phyloP scores from a whole-genome alignment of 1,140 invertebrate species.

The Manduca sexta region DNA sequence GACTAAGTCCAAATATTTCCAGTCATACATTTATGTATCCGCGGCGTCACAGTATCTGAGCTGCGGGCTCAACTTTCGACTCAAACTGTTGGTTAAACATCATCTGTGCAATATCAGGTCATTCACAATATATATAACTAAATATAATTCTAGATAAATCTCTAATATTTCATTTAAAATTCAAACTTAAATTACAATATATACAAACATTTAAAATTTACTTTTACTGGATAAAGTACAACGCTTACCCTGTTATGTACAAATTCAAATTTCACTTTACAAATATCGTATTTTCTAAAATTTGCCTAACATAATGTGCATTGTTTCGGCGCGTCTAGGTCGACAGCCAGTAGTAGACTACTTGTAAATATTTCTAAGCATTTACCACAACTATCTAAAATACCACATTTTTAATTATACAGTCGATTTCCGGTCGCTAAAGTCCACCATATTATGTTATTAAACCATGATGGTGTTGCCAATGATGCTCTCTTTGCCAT shows the following conservation, averaged over 20 bases:
- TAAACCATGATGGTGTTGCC: constrained; percentile 64
- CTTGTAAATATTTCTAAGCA: no score
- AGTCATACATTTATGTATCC: no score
- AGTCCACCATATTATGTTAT: neutral
- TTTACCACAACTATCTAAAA: no score
- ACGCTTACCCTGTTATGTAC: constrained; percentile 51
- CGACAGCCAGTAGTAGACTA: neutral
- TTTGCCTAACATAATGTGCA: constrained; percentile 5
- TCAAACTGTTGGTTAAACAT: neutral
- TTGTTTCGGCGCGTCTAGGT: constrained; percentile 11
- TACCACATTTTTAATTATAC: no score
- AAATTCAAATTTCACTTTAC: neutral
- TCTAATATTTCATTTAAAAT: constrained; percentile 28
- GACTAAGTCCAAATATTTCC: no score
- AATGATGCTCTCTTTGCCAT: constrained; percentile 63
- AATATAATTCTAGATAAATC: constrained; percentile 23
- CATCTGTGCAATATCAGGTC: neutral
- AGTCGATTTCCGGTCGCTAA: no score
- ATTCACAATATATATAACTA: constrained; percentile 1
- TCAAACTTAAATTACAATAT: constrained; percentile 46
- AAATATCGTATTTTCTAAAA: neutral
- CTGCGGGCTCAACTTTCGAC: no score
- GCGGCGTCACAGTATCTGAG: no score
- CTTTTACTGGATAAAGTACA: constrained; percentile 45
- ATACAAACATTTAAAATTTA: constrained; percentile 39